phyloP scores from a whole-genome alignment of 2,888 invertebrate species.

The Hydriomena furcata region DNA sequence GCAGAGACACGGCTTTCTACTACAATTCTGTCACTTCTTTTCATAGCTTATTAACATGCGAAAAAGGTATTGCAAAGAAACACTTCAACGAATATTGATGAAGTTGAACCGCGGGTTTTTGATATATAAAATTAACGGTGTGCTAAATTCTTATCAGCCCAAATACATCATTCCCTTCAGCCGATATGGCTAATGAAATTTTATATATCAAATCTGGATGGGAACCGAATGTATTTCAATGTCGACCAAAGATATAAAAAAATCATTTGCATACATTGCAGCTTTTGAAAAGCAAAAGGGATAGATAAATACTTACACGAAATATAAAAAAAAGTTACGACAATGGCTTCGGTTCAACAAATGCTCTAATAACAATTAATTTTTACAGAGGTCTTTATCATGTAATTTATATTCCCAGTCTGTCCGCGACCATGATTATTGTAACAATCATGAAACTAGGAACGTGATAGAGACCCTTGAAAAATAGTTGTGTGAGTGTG shows the following conservation, averaged over 20 bases:
- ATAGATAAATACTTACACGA: no score
- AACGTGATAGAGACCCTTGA: no score
- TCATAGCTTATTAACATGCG: neutral
- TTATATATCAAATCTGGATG: slow-evolving; percentile 38
- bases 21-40: neutral
- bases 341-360: no score
- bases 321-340: no score
- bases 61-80: slow-evolving; percentile 19
- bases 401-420: no score
- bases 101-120: slow-evolving; percentile 23
- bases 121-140: slow-evolving; percentile 44
- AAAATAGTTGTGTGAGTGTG: no score
- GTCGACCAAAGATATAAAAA: neutral
- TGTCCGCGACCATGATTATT: no score
- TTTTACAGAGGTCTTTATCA: no score
- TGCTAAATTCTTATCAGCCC: slow-evolving; percentile 47
- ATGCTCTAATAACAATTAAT: no score
- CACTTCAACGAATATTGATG: slow-evolving; percentile 25
- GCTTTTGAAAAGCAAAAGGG: no score
- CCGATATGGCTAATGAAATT: slow-evolving; percentile 52
- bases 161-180: slow-evolving; percentile 44
- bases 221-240: slow-evolving; percentile 19
- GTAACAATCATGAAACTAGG: no score
- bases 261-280: neutral
- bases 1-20: no score